Evolutionary conservation across 2,888 invertebrate genomes (phyloP).

Genomic region (Leuctra nigra): DNA sequence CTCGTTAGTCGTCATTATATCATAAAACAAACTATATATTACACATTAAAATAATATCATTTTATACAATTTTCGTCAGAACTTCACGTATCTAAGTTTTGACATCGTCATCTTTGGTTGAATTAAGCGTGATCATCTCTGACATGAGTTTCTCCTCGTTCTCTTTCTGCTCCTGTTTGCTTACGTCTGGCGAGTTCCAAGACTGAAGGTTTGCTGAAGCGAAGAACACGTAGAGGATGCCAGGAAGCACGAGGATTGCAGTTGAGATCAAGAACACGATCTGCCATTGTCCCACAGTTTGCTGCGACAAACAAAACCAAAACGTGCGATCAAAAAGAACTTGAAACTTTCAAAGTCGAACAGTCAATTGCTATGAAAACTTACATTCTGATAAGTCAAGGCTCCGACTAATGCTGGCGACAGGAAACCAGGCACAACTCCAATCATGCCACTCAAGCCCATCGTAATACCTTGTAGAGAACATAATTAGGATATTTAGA

Average conservation of each 20-base stretch:
- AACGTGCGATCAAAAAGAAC: no score
- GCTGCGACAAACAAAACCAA: slow-evolving; percentile 42
- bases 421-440: slow-evolving; percentile 52
- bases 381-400: slow-evolving; percentile 55
- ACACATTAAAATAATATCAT: no score
- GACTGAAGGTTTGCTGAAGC: slow-evolving; percentile 50
- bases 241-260: slow-evolving; percentile 45
- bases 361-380: no score
- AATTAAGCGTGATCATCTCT: no score
- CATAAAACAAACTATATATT: no score
- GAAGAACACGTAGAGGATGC: slow-evolving; percentile 47
- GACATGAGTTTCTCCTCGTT: slow-evolving; percentile 2
- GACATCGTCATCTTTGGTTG: no score
- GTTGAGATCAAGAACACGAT: slow-evolving; percentile 52
- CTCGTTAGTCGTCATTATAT: no score
- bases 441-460: slow-evolving; percentile 54
- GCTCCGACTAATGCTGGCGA: slow-evolving; percentile 55
- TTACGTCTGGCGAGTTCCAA: slow-evolving; percentile 46
- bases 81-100: no score
- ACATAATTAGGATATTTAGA: neutral
- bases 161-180: neutral
- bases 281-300: slow-evolving; percentile 55
- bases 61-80: no score
- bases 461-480: slow-evolving; percentile 47
- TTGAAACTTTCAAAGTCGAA: no score